Percentiles rank a stretch among this genome's conserved stretches.
phyloP scores from a whole-genome alignment of 2,888 invertebrate genomes.

The Temnothorax ravouxi region DNA sequence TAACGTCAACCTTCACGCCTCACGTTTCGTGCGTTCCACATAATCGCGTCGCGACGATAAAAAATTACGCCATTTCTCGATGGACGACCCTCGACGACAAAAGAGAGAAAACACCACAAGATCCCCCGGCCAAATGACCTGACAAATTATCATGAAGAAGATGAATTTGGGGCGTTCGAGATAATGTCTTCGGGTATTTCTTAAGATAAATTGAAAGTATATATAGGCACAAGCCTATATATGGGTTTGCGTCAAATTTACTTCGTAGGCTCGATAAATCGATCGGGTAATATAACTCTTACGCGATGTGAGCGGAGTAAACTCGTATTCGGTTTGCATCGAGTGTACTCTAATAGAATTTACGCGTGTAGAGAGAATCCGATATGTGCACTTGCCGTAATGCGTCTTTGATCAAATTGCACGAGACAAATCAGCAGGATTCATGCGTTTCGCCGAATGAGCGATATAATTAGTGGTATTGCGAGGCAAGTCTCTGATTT shows the following conservation, averaged over 20 bases:
- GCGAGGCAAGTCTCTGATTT: slow-evolving; percentile 50
- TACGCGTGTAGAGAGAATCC: slow-evolving; percentile 50
- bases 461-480: slow-evolving; percentile 58
- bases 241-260: slow-evolving; percentile 12
- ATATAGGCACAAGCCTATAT: neutral
- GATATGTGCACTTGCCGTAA: slow-evolving; percentile 54
- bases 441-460: slow-evolving; percentile 27
- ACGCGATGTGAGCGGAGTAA: slow-evolving; percentile 4
- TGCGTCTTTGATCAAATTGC: slow-evolving; percentile 66
- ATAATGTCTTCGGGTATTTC: neutral
- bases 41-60: neutral
- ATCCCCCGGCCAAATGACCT: neutral
- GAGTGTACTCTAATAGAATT: slow-evolving; percentile 44
- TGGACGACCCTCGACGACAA: neutral
- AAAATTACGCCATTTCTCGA: slow-evolving; percentile 8
- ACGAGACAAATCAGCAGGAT: slow-evolving; percentile 57
- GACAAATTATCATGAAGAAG: slow-evolving; percentile 11
- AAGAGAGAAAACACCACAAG: neutral
- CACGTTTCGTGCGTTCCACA: slow-evolving; percentile 52
- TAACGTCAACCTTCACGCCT: slow-evolving; percentile 27
- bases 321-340: slow-evolving; percentile 8
- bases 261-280: neutral
- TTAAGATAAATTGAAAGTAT: slow-evolving; percentile 10
- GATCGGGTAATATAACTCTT: neutral
- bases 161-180: neutral